phyloP scores from a whole-genome alignment of 1,140 invertebrate genomes.

The Cydia amplana region DNA sequence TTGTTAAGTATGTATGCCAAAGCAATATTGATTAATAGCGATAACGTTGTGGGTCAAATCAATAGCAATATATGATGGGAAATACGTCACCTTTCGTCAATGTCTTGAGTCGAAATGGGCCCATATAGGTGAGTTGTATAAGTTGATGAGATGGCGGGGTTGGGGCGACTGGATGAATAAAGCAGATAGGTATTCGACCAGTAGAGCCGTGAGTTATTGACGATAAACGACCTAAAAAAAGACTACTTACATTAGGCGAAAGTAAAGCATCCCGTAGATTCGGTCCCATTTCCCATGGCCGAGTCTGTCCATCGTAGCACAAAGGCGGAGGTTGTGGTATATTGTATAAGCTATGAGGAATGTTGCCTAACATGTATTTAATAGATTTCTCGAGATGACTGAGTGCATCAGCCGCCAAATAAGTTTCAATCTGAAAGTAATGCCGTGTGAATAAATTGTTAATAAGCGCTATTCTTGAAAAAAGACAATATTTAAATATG shows the following conservation, averaged over 20 bases:
- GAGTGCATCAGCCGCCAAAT: conserved; percentile 62
- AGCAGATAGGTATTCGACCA: too few relatives aligned
- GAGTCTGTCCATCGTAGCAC: conserved; percentile 57
- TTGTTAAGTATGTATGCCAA: too few relatives aligned
- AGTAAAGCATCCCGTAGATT: conserved; percentile 52
- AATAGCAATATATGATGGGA: too few relatives aligned
- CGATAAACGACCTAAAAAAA: background rate
- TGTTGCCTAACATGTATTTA: conserved; percentile 45
- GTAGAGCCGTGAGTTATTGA: too few relatives aligned
- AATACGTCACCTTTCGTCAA: too few relatives aligned
- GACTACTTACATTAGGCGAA: conserved; percentile 29
- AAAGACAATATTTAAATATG: background rate
- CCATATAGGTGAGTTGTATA: too few relatives aligned
- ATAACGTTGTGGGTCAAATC: too few relatives aligned
- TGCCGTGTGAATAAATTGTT: conserved; percentile 11
- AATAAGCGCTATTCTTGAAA: too few relatives aligned
- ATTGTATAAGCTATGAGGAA: background rate
- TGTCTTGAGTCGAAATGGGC: too few relatives aligned
- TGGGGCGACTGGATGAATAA: too few relatives aligned
- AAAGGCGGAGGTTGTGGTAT: conserved; percentile 53
- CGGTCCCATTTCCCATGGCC: conserved; percentile 57
- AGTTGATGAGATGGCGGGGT: too few relatives aligned
- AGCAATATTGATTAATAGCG: too few relatives aligned
- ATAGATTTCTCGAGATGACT: conserved; percentile 69
- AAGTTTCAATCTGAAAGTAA: conserved; percentile 64